Evolutionary conservation across 2,797 vertebrate species (phyloP).

Genomic region (Siniperca undulata): DNA sequence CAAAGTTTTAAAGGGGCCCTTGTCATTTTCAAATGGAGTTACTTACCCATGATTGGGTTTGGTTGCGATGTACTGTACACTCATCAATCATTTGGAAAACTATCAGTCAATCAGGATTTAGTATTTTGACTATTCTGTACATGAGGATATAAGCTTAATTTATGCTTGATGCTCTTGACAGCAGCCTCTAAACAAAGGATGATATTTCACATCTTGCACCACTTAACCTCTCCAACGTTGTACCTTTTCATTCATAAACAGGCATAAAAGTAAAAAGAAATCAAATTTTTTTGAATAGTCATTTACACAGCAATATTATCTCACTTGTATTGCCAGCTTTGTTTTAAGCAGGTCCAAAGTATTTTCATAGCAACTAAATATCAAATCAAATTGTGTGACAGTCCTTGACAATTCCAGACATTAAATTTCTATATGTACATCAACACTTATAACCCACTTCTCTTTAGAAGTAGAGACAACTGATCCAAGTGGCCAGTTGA

Average conservation of each 20-base stretch:
- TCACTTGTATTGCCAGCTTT: neutral
- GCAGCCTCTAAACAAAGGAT: neutral
- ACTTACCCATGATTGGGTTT: neutral
- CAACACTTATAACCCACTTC: neutral
- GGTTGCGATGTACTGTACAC: neutral
- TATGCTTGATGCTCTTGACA: neutral
- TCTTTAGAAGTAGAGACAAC: neutral
- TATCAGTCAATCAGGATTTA: neutral
- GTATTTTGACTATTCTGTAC: neutral
- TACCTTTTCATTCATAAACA: neutral
- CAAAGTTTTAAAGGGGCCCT: conserved; percentile 12
- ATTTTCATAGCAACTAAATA: neutral
- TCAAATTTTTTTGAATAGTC: neutral
- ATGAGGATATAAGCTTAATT: neutral
- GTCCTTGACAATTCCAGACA: neutral
- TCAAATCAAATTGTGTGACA: neutral
- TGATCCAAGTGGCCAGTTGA: neutral
- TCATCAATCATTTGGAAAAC: neutral
- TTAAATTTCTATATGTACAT: neutral
- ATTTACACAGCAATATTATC: neutral
- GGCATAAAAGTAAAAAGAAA: neutral
- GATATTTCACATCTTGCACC: neutral
- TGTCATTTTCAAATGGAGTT: conserved; percentile 12
- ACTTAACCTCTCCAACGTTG: neutral
- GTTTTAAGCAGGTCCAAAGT: neutral